Percentiles rank a stretch among this genome's conserved stretches.
Conservation (phyloP, 2,113 vertebrate species). For the Sisor rabdophorus region DNA sequence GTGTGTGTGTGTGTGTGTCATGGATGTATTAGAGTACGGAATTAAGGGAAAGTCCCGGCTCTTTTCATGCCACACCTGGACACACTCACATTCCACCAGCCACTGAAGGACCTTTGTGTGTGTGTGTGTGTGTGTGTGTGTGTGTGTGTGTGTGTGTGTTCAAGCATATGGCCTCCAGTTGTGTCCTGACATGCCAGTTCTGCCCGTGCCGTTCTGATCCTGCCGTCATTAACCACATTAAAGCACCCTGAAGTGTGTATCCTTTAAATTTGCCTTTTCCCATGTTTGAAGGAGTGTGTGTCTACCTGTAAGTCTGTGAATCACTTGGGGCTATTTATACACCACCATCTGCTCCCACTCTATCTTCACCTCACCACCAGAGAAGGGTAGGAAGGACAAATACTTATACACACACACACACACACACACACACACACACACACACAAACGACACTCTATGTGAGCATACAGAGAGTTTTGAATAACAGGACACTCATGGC, state of each 20-base stretch:
- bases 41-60: conserved; percentile 50
- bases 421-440: conserved; percentile 17
- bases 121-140: conserved; percentile 22
- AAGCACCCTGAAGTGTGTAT: conserved; percentile 29
- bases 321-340: conserved; percentile 37
- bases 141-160: conserved; percentile 22
- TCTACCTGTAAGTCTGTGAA: conserved; percentile 26
- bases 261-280: conserved; percentile 25
- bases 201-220: conserved; percentile 21
- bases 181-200: conserved; percentile 32
- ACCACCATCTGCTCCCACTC: conserved; percentile 36
- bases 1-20: conserved; percentile 39
- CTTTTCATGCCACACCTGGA: conserved; percentile 51
- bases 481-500: conserved; percentile 41
- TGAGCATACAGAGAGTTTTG: conserved; percentile 25
- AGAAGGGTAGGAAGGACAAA: conserved; percentile 9
- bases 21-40: conserved; percentile 25
- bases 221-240: conserved; percentile 42
- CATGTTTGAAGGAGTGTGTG: conserved; percentile 25
- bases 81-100: conserved; percentile 39
- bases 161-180: conserved; percentile 30
- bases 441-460: conserved; percentile 8
- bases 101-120: conserved; percentile 39
- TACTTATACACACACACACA: background rate
- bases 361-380: conserved; percentile 25